Base-by-base conservation (phyloP, 2,888 invertebrate species). In the Hyles lineata region DNA sequence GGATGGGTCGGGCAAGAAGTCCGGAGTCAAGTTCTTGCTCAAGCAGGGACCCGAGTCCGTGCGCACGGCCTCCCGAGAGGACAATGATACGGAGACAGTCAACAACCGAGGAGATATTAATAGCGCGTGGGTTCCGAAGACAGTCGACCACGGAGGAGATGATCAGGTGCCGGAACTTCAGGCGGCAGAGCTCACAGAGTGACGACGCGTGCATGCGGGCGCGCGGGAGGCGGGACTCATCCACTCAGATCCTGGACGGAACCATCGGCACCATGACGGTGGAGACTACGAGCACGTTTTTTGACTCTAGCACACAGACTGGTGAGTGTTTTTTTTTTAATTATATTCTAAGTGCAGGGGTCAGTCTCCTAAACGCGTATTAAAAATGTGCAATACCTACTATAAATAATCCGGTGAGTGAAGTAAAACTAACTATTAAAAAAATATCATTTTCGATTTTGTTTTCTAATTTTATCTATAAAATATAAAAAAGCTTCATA, bases 111-210 rank as follows among this genome's bases (percentile, higher is more conserved):
- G 98, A 98, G 90, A 98, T 98, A 82, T 92, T 98, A 60, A 98
- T 98, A 83, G 98, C 98, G 0, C 96, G 98, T 73, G 98, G 98
- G 2, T 98, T 98, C 89, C 96, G 98, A 0, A 95, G 98, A 19
- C 98, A 98, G 86, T 98, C 98, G 5, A 98, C 98, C 11, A 98
- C 98, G 0, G 98, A 98, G 85, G 98, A 98, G 90, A 98, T 98
- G 97, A 98, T 98, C 75, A 95, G 98, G 15, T 98, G 98, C 85
- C 95, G 98, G 52, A 98, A 98, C 88, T 98, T 98, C 87, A 96
- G 98, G n/a, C 95, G 98, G 23, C 98, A 98, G 89, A 97, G 97
- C 84, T 98, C 98, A 0, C 98, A 98, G 89, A 98, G 98, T 83
- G 98, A 98, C 83, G 98, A 98, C 84, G 96, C 96, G 17, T 96